Conservation (phyloP, 1,140 invertebrate species). For the Marisa cornuarietis region DNA sequence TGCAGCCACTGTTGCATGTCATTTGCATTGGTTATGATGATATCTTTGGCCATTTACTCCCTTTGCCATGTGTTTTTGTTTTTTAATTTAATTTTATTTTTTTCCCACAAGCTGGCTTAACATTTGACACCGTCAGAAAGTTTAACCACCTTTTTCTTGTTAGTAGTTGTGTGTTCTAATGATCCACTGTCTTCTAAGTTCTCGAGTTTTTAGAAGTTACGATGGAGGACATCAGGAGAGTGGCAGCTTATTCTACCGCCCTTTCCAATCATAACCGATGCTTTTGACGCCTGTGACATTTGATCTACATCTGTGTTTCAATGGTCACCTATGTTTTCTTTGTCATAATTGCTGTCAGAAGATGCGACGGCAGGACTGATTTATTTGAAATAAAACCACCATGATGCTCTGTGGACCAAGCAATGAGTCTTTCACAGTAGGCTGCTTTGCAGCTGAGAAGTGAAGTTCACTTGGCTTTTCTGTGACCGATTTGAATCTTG, state of each 20-base stretch:
- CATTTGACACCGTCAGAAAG: not conserved
- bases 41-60: not conserved
- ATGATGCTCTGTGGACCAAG: constrained; percentile 21
- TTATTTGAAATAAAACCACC: constrained; percentile 1
- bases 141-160: not conserved
- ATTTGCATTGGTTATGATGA: constrained; percentile 23
- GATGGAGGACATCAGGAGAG: not conserved
- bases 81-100: no score
- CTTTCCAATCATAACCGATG: constrained; percentile 22
- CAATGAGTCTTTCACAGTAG: constrained; percentile 21
- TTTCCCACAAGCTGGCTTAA: constrained; percentile 1
- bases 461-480: not conserved
- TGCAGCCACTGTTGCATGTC: constrained; percentile 25
- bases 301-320: constrained; percentile 20
- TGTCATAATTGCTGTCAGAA: constrained; percentile 26
- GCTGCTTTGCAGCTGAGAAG: constrained; percentile 13
- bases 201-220: constrained; percentile 1
- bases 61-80: not conserved
- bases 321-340: constrained; percentile 19
- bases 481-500: not conserved
- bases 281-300: constrained; percentile 15
- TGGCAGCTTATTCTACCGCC: not conserved
- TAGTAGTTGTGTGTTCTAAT: not conserved
- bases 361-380: constrained; percentile 8
- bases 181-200: constrained; percentile 3